Evolutionary conservation across 2,113 vertebrate genomes (phyloP), one percentile per base, ranked within the genome.

Genomic region (Machaerirhynchus nigripectus): DNA sequence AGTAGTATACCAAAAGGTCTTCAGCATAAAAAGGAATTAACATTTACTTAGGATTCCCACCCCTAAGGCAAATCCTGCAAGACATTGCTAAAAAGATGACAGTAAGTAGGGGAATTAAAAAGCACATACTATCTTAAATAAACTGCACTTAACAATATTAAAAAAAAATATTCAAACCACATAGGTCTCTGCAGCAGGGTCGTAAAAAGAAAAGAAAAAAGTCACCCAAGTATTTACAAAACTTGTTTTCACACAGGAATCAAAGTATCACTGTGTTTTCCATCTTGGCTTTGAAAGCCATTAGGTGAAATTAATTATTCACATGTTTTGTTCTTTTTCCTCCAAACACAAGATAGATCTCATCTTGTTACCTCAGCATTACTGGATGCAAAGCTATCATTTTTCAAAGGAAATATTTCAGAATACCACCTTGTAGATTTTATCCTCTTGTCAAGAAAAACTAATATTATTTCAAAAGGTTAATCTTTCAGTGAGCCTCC

Each of bases 221-320:
- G 63, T 74, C 53, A 70, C 28, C 33, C 11, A 77, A 92, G 92
- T 90, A 60, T 81, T 92, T 94, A 78, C 44, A 86, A 67, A 86
- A 33, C 23, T 56, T 61, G 33, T 81, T 90, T 96, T 90, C 88
- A 93, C 42, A 92, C 26, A 71, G 33, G 37, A 96, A 81, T 82
- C 33, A 11, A 90, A 90, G 56, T 75, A 63, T 71, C 78, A 64
- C 18, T 44, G 21, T 73, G 46, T 84, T 79, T 96, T 90, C 76
- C 49, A 94, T 84, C 76, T 75, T 55, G 28, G 56, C 39, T 75
- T 92, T 77, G 44, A 94, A 96, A 94, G 64, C 73, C 89, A 94
- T 95, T 92, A 96, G 70, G 11, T 37, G 39, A 90, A 93, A 97
- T 96, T 88, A 93, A 96, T 78, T 94, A 92, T 92, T 96, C 95